A percentile compares a stretch with the other conserved stretches of the same genome.
phyloP scores from a whole-genome alignment of 2,113 vertebrate genomes.

The Oncorhynchus nerka region DNA sequence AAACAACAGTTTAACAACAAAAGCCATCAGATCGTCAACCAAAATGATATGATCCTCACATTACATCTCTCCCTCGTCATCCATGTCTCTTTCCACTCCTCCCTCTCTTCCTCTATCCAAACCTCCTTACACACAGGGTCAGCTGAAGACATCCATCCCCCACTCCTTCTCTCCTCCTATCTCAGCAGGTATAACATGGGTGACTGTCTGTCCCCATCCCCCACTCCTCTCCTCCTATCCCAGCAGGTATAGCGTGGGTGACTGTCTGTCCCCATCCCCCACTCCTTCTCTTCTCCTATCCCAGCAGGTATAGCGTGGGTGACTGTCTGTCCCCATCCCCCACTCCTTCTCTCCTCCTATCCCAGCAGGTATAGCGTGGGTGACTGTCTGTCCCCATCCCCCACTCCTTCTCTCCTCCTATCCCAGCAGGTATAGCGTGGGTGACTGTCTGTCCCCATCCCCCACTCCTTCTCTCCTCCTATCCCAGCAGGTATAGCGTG shows the following conservation, averaged over 20 bases:
- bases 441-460: background rate
- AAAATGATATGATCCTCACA: too few relatives aligned
- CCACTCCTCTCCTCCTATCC: background rate
- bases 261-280: too few relatives aligned
- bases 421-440: background rate
- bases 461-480: too few relatives aligned
- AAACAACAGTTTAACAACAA: too few relatives aligned
- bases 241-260: background rate
- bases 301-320: background rate
- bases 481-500: background rate
- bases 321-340: background rate
- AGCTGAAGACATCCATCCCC: too few relatives aligned
- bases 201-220: background rate
- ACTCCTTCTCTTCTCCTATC: background rate
- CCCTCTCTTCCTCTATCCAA: background rate
- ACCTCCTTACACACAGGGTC: background rate
- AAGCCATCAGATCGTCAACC: too few relatives aligned
- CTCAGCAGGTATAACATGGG: background rate
- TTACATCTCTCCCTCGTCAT: background rate
- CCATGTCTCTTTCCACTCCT: background rate
- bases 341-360: background rate
- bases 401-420: too few relatives aligned
- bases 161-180: background rate
- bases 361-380: background rate
- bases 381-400: background rate